Conservation (phyloP, 2,797 vertebrate species). For the Acrocephalus scirpaceus region DNA sequence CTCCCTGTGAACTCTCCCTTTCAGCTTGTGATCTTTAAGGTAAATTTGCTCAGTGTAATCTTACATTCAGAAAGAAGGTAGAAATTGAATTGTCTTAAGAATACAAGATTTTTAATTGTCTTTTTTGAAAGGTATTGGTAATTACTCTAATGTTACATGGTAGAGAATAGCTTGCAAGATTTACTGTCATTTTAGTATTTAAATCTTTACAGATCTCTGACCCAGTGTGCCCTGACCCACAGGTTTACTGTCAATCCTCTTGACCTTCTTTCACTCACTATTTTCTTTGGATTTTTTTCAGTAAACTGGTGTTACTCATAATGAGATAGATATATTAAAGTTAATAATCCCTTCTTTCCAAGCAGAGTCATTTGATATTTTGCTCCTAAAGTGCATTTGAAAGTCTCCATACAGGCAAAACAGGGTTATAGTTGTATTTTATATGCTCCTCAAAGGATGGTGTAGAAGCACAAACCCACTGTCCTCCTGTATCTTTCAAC, state of each 20-base stretch:
- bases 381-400: neutral
- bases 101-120: neutral
- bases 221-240: neutral
- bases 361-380: neutral
- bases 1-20: neutral
- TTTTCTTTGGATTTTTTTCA: neutral
- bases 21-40: neutral
- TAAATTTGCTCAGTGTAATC: neutral
- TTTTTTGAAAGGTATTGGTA: neutral
- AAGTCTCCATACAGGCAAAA: neutral
- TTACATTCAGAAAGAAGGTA: neutral
- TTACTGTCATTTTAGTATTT: neutral
- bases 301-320: neutral
- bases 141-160: rapidly evolving
- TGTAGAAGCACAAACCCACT: neutral
- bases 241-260: neutral
- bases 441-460: neutral
- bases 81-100: neutral
- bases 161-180: neutral
- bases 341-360: neutral
- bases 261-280: neutral
- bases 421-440: neutral
- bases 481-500: neutral
- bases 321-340: neutral
- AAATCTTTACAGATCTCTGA: neutral